Percentiles rank a stretch among this genome's conserved stretches.
phyloP scores from a whole-genome alignment of 92 coral and sea anemone genomes.

The Phenganax stokvisi region DNA sequence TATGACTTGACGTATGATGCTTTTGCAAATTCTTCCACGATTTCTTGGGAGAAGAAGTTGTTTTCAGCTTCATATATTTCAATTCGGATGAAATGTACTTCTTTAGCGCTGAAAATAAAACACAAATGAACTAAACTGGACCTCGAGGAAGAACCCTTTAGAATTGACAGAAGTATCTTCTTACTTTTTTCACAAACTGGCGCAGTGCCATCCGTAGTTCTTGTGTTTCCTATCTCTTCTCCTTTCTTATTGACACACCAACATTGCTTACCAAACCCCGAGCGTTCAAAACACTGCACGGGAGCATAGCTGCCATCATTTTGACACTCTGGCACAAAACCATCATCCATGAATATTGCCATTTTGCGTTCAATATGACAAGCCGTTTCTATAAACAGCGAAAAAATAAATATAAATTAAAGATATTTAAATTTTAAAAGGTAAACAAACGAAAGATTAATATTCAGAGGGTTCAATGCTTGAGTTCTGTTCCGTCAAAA shows the following conservation, averaged over 20 bases:
- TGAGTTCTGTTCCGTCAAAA: background rate
- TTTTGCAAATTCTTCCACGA: background rate
- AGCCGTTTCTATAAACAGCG: conserved; percentile 56
- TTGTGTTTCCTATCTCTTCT: conserved; percentile 61
- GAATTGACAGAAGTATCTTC: background rate
- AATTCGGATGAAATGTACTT: background rate
- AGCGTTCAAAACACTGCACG: conserved; percentile 75
- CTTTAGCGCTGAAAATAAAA: background rate
- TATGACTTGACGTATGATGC: background rate
- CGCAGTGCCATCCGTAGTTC: conserved; percentile 56
- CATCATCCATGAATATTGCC: conserved; percentile 75
- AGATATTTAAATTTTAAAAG: background rate
- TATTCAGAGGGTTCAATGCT: background rate
- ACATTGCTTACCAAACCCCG: conserved; percentile 68
- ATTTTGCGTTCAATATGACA: conserved; percentile 74
- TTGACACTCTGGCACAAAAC: conserved; percentile 73
- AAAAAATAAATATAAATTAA: background rate
- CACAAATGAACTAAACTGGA: background rate
- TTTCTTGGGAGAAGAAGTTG: background rate
- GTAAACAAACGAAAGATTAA: background rate
- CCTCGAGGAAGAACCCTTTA: background rate
- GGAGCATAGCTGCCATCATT: conserved; percentile 66
- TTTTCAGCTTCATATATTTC: background rate
- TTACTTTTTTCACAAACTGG: conserved; percentile 54
- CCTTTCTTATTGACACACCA: conserved; percentile 91